Percentiles rank a stretch among this genome's conserved stretches.
Evolutionary conservation across 2,113 vertebrate species (phyloP).

Genomic region (Nestor notabilis): DNA sequence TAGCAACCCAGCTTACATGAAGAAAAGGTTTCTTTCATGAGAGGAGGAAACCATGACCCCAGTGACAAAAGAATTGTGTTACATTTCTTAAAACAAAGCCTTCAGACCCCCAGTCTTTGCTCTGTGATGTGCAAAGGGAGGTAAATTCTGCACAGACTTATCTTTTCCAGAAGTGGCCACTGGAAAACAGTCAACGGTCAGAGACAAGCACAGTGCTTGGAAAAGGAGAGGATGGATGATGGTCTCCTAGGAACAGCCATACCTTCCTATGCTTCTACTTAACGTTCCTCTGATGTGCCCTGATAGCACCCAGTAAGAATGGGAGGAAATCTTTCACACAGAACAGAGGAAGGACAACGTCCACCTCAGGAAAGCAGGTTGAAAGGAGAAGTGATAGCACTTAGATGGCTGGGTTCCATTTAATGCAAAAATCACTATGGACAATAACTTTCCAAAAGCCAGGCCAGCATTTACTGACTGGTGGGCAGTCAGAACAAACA

Average conservation of each 20-base stretch:
- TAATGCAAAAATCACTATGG: not conserved
- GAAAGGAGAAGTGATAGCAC: not conserved
- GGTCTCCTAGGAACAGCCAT: not conserved
- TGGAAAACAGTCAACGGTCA: not conserved
- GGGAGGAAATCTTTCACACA: not conserved
- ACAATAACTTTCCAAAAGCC: not conserved
- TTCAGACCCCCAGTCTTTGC: not conserved
- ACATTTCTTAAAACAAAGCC: not conserved
- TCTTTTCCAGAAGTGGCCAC: not conserved
- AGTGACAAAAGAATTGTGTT: not conserved
- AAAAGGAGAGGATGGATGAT: not conserved
- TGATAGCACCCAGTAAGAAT: not conserved
- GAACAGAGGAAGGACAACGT: not conserved
- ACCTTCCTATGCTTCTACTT: not conserved
- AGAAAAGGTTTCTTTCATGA: not conserved
- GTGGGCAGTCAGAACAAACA: constrained; percentile 40
- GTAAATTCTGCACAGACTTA: not conserved
- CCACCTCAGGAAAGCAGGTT: not conserved
- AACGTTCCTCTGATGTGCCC: not conserved
- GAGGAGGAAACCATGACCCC: not conserved
- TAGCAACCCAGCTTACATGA: not conserved
- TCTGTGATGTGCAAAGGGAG: not conserved
- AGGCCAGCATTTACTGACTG: constrained; percentile 11
- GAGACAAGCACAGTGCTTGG: not conserved
- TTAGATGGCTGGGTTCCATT: not conserved